Conservation (phyloP, 2,113 vertebrate species). For the Triplophysa tibetana region DNA sequence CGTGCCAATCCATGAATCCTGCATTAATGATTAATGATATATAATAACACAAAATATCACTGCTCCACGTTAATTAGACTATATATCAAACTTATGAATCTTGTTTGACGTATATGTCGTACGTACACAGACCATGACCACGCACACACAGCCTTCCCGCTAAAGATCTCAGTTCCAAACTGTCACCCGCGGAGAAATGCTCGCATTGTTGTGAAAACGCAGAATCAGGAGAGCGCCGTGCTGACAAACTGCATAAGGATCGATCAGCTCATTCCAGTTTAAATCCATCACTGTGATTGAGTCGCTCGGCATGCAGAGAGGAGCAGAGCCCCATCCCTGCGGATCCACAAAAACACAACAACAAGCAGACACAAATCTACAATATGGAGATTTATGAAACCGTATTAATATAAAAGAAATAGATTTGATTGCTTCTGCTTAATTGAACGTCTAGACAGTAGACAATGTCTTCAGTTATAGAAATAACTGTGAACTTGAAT, state of each 20-base stretch:
- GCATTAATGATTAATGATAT: too few relatives aligned
- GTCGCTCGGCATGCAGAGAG: slow-evolving; percentile 8
- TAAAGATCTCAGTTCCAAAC: background rate
- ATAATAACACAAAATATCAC: too few relatives aligned
- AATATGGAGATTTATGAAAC: background rate
- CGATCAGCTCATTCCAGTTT: slow-evolving; percentile 42
- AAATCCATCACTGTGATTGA: slow-evolving; percentile 49
- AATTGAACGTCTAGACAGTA: background rate
- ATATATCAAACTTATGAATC: too few relatives aligned
- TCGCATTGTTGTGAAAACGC: slow-evolving; percentile 15
- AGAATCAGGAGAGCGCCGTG: slow-evolving; percentile 23
- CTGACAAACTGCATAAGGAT: slow-evolving; percentile 51
- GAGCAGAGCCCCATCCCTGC: background rate
- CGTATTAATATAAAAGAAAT: background rate
- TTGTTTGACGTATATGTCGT: too few relatives aligned
- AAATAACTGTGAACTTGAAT: background rate
- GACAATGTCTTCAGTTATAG: background rate
- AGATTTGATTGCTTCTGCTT: background rate
- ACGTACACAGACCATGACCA: too few relatives aligned
- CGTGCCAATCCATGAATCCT: too few relatives aligned
- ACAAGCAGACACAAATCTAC: background rate
- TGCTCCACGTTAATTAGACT: too few relatives aligned
- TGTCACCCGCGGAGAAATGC: slow-evolving; percentile 22
- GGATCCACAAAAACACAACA: background rate
- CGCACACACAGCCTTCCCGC: background rate